phyloP scores from a whole-genome alignment of 2,888 invertebrate species.

The Eupsilia transversa region DNA sequence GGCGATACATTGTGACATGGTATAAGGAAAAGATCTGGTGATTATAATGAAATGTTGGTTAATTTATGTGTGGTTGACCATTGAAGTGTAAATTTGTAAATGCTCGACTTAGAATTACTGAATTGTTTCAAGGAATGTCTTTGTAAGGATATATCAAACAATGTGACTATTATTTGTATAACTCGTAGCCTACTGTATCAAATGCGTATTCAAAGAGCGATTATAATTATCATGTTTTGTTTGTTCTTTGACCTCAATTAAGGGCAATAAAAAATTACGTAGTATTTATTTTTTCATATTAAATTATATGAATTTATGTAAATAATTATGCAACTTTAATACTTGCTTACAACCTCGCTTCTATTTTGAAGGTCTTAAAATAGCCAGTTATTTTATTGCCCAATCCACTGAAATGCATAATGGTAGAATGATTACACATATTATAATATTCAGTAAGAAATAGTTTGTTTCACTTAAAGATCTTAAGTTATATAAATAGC shows the following conservation, averaged over 20 bases:
- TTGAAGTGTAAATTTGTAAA: conserved; percentile 35
- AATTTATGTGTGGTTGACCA: conserved; percentile 30
- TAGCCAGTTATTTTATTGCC: conserved; percentile 12
- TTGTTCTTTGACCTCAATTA: conserved; percentile 50
- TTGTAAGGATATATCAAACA: conserved; percentile 14
- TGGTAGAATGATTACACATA: neutral
- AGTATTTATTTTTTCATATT: conserved; percentile 41
- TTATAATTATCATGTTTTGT: conserved; percentile 35
- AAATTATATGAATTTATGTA: neutral
- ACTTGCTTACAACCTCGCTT: conserved; percentile 12
- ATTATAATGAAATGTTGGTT: conserved; percentile 54
- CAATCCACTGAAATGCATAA: conserved; percentile 22
- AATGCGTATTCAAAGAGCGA: conserved; percentile 19
- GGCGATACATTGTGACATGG: conserved; percentile 52
- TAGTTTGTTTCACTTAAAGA: neutral
- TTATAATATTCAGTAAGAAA: conserved; percentile 12
- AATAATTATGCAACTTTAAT: conserved; percentile 12
- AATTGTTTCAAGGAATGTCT: conserved; percentile 25
- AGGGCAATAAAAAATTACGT: conserved; percentile 28
- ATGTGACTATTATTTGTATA: conserved; percentile 20
- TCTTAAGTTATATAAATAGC: neutral
- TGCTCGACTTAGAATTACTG: conserved; percentile 7
- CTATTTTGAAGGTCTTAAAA: conserved; percentile 9
- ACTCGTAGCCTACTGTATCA: conserved; percentile 15
- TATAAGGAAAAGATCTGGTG: conserved; percentile 70